phyloP scores from a whole-genome alignment of 2,888 invertebrate genomes.

The Chrysolina americana region DNA sequence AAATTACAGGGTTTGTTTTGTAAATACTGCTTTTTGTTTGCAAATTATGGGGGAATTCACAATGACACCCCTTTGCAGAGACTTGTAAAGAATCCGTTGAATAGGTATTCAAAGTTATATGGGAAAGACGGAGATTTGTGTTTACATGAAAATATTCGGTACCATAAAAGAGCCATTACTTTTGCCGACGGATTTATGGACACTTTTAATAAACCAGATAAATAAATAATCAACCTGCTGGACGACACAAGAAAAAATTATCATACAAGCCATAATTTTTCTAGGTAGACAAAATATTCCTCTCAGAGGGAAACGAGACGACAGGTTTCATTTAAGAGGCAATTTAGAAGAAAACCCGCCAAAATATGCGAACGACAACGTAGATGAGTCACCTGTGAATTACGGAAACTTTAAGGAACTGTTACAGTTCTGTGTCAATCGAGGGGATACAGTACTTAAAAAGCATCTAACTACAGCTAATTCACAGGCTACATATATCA shows the following conservation, averaged over 20 bases:
- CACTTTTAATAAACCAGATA: neutral
- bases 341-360: neutral
- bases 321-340: slow-evolving; percentile 19
- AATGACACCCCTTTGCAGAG: neutral
- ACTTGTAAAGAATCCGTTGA: slow-evolving; percentile 14
- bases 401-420: neutral
- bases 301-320: slow-evolving; percentile 28
- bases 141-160: neutral
- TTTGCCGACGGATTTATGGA: neutral
- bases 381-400: neutral
- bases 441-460: slow-evolving; percentile 32
- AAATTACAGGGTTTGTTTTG: neutral
- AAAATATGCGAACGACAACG: neutral
- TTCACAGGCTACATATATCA: slow-evolving; percentile 33
- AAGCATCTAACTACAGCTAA: slow-evolving; percentile 33
- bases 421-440: slow-evolving; percentile 19
- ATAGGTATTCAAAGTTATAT: slow-evolving; percentile 26
- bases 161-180: slow-evolving; percentile 10
- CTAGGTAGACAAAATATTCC: slow-evolving; percentile 43
- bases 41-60: slow-evolving; percentile 1
- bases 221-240: neutral
- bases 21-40: neutral
- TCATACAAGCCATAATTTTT: slow-evolving; percentile 43
- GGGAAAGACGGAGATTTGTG: slow-evolving; percentile 28
- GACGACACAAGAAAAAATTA: slow-evolving; percentile 15